Percentiles rank a stretch among this genome's conserved stretches.
Conservation (phyloP, 2,797 vertebrate species). For the Rallus crepitans region DNA sequence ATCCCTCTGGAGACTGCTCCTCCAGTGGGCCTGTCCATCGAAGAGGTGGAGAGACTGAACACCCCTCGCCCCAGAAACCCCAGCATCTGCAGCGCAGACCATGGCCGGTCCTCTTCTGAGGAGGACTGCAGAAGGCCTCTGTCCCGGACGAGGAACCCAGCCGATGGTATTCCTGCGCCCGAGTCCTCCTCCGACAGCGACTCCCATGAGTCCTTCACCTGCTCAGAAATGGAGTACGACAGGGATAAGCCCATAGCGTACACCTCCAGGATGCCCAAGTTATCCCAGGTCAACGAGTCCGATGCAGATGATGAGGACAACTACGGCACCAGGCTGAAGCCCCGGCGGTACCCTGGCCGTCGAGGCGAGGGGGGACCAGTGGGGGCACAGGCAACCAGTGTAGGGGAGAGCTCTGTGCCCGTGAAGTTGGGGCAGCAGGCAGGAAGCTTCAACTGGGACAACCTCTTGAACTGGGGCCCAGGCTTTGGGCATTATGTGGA, state of each 20-base stretch:
- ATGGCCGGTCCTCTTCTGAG: conserved; percentile 95
- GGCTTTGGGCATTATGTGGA: conserved; percentile 98
- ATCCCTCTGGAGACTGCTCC: conserved; percentile 91
- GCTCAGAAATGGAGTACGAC: conserved; percentile 99
- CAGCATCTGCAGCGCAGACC: conserved; percentile 98
- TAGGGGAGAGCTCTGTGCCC: conserved; percentile 86
- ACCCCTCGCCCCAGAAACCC: conserved; percentile 95
- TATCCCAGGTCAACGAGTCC: conserved; percentile 97
- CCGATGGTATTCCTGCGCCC: conserved; percentile 93
- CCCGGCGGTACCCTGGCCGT: conserved; percentile 91
- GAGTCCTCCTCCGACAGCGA: conserved; percentile 98
- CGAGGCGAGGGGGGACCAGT: conserved; percentile 89
- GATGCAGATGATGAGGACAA: conserved; percentile 95
- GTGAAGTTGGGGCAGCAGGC: conserved; percentile 88
- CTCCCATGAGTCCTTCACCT: conserved; percentile 99
- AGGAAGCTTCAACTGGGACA: conserved; percentile 96
- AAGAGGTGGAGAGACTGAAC: conserved; percentile 97
- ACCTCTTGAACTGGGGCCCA: conserved; percentile 97
- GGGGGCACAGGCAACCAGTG: conserved; percentile 73
- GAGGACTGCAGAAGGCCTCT: conserved; percentile 94
- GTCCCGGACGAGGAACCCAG: conserved; percentile 93
- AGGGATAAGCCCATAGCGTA: conserved; percentile 91
- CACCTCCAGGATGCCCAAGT: conserved; percentile 92
- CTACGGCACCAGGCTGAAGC: conserved; percentile 89
- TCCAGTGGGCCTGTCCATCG: conserved; percentile 93